These are phyloP conservation scores for Amphiduros pacificus DNA, from an alignment of 2,888 invertebrate species.

Conservation along the genomic window DNA sequence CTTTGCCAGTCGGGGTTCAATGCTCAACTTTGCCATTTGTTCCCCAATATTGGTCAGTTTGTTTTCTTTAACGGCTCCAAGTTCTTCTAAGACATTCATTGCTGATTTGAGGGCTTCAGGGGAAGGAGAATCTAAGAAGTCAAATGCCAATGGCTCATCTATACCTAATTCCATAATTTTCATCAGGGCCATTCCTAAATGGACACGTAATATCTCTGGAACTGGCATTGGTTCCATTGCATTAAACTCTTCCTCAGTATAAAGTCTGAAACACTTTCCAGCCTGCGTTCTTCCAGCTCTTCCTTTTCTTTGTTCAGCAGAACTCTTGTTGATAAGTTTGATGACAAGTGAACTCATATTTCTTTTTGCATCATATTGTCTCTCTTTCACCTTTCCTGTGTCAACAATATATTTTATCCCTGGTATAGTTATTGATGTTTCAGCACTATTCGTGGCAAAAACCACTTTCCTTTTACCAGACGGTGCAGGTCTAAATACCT, in stretches of 20 bases:
- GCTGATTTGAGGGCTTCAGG: constrained; percentile 40
- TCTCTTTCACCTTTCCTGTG: constrained; percentile 57
- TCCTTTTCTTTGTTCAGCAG: constrained; percentile 59
- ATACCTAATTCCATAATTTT: constrained; percentile 52
- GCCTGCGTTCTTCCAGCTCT: constrained; percentile 56
- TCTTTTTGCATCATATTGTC: constrained; percentile 47
- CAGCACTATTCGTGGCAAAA: constrained; percentile 60
- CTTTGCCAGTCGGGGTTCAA: constrained; percentile 48
- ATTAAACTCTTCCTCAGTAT: constrained; percentile 45
- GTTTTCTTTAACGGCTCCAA: constrained; percentile 42
- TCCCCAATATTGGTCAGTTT: constrained; percentile 48
- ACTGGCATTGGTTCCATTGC: constrained; percentile 40
- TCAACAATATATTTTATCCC: constrained; percentile 59
- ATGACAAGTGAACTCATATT: constrained; percentile 47
- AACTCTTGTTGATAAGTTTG: constrained; percentile 47
- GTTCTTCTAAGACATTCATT: constrained; percentile 36
- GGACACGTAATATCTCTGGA: constrained; percentile 55
- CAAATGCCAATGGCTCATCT: constrained; percentile 40
- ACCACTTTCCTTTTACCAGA: constrained; percentile 52
- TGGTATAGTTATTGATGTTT: constrained; percentile 59
- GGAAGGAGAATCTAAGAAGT: constrained; percentile 53
- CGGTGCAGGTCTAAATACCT: constrained; percentile 42
- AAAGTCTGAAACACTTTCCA: constrained; percentile 57
- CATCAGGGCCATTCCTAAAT: constrained; percentile 47
- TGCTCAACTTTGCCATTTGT: constrained; percentile 47